A percentile compares a stretch with the other conserved stretches of the same genome.
These are phyloP conservation scores for Galerucella pusilla DNA, from an alignment of 2,888 invertebrate genomes.

Conservation along the genomic window DNA sequence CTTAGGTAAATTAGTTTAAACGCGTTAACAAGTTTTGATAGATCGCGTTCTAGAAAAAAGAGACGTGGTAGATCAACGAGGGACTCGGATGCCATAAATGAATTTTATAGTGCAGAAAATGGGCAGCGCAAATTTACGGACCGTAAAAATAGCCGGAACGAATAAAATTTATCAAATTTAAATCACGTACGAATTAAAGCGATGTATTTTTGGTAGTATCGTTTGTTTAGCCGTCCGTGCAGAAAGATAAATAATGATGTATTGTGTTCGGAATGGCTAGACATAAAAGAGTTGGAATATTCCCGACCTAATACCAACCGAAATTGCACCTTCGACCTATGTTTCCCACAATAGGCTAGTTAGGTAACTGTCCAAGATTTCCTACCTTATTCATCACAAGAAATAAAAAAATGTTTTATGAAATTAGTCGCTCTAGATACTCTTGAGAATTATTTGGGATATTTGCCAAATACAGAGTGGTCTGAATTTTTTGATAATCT, in stretches of 20 bases:
- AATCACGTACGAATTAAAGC: slow-evolving; percentile 57
- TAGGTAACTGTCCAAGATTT: slow-evolving; percentile 14
- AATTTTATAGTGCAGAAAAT: slow-evolving; percentile 46
- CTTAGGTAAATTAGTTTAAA: not conserved
- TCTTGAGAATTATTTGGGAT: not conserved
- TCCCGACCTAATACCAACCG: slow-evolving; percentile 17
- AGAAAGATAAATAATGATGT: slow-evolving; percentile 60
- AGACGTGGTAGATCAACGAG: slow-evolving; percentile 27
- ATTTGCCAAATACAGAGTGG: too few relatives aligned
- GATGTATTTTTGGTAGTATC: slow-evolving; percentile 55
- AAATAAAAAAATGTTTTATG: not conserved
- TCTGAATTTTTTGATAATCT: too few relatives aligned
- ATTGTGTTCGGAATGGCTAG: slow-evolving; percentile 52
- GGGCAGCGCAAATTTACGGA: slow-evolving; percentile 39
- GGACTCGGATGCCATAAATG: slow-evolving; percentile 31
- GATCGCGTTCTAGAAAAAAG: slow-evolving; percentile 4
- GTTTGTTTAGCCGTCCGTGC: slow-evolving; percentile 52
- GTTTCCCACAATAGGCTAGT: slow-evolving; percentile 29
- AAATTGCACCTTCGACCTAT: slow-evolving; percentile 24
- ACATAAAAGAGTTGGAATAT: slow-evolving; percentile 38
- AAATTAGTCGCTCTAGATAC: not conserved
- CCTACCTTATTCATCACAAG: not conserved
- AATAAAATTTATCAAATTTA: slow-evolving; percentile 55
- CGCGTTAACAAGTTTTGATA: not conserved
- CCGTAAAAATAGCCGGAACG: slow-evolving; percentile 48